These are phyloP conservation scores for Camponotus fellah DNA, from an alignment of 2,888 invertebrate genomes.

Conservation along the genomic window DNA sequence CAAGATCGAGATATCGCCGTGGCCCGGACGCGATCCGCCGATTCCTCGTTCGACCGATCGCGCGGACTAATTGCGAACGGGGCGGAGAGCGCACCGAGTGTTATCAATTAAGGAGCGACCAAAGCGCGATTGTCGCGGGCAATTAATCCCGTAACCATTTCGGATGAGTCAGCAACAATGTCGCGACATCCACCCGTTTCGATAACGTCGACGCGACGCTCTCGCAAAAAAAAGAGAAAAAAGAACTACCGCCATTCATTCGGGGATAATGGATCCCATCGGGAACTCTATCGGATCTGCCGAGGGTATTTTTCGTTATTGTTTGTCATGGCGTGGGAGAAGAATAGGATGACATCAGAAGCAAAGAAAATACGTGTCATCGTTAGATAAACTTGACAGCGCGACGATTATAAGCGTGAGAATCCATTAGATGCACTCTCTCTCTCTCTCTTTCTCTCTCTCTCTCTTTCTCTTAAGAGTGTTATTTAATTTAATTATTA, in stretches of 20 bases:
- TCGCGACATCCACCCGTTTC: conserved; percentile 37
- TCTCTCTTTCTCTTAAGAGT: no score
- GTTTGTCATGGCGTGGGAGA: background rate
- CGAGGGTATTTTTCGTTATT: conserved; percentile 37
- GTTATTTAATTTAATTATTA: background rate
- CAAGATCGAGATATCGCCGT: background rate
- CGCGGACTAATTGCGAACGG: conserved; percentile 13
- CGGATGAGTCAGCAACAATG: conserved; percentile 58
- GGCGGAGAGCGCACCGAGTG: background rate
- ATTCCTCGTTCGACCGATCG: conserved; percentile 25
- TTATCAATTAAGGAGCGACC: conserved; percentile 61
- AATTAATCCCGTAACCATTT: conserved; percentile 60
- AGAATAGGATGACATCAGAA: background rate
- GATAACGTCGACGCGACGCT: conserved; percentile 37
- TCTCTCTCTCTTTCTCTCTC: no score
- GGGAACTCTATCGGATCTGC: conserved; percentile 2
- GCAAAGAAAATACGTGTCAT: background rate
- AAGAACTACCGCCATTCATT: conserved; percentile 54
- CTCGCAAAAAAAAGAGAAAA: conserved; percentile 4
- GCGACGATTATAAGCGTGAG: background rate
- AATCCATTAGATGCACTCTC: background rate
- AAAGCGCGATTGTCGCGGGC: conserved; percentile 59
- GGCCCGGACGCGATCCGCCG: conserved; percentile 8
- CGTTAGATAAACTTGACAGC: background rate
- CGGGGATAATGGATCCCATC: conserved; percentile 56